phyloP scores from a whole-genome alignment of 37 sponge, comb jelly and placozoan genomes.

The Sycon ciliatum region DNA sequence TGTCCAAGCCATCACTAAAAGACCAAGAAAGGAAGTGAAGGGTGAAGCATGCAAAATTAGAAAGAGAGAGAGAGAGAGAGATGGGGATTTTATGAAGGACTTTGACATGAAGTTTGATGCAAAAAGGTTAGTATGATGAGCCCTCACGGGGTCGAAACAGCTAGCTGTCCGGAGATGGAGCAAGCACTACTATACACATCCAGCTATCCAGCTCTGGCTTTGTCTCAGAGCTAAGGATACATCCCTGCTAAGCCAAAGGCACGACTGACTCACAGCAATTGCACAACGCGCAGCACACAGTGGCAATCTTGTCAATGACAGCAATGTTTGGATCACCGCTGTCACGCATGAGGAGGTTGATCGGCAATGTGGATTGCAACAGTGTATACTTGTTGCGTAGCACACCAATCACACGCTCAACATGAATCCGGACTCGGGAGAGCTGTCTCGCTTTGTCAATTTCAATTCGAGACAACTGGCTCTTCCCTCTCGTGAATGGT shows the following conservation, averaged over 20 bases:
- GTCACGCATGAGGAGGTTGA: conserved; percentile 35
- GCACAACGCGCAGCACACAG: conserved; percentile 40
- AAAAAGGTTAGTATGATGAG: too few relatives aligned
- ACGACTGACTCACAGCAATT: conserved; percentile 42
- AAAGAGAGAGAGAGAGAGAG: too few relatives aligned
- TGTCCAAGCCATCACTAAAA: too few relatives aligned
- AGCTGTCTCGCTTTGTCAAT: conserved; percentile 38
- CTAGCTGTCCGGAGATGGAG: too few relatives aligned
- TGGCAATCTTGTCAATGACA: conserved; percentile 41
- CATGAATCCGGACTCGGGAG: conserved; percentile 47
- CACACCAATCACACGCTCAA: conserved; percentile 49
- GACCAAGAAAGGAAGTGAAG: too few relatives aligned
- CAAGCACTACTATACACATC: too few relatives aligned
- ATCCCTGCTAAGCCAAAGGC: conserved; percentile 27
- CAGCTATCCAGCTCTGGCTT: too few relatives aligned
- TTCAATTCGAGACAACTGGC: conserved; percentile 33
- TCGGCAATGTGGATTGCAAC: conserved; percentile 37
- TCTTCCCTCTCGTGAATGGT: conserved; percentile 52
- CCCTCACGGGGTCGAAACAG: too few relatives aligned
- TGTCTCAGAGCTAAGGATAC: too few relatives aligned
- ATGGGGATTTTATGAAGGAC: too few relatives aligned
- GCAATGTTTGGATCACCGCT: conserved; percentile 13
- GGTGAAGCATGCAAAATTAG: too few relatives aligned
- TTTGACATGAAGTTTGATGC: too few relatives aligned
- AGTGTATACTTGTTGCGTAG: conserved; percentile 45